Evolutionary conservation across 2,797 vertebrate genomes (phyloP).

Genomic region (Schizothorax lantsangensis): DNA sequence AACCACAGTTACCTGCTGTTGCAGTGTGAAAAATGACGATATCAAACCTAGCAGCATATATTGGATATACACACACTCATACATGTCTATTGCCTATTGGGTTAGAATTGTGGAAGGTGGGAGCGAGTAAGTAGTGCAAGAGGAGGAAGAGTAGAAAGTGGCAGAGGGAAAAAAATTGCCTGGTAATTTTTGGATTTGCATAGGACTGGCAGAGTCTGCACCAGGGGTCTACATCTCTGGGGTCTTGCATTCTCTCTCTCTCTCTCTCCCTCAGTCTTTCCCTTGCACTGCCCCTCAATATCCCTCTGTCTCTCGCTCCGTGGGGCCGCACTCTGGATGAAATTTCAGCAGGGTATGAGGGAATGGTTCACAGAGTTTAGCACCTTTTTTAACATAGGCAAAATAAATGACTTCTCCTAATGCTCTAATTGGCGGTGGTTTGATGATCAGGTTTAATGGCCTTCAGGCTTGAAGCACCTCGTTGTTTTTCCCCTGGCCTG

Average conservation of each 20-base stretch:
- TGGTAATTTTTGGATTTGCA: constrained; percentile 76
- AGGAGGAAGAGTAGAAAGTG: constrained; percentile 42
- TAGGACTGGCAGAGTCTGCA: constrained; percentile 74
- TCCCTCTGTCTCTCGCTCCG: constrained; percentile 70
- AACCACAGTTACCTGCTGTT: background rate
- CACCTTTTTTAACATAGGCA: constrained; percentile 77
- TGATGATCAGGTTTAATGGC: constrained; percentile 79
- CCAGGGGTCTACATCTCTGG: constrained; percentile 67
- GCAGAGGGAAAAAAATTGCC: constrained; percentile 46
- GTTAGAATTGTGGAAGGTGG: constrained; percentile 35
- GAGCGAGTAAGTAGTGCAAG: constrained; percentile 46
- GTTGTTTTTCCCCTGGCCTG: constrained; percentile 68
- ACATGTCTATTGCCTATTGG: constrained; percentile 1
- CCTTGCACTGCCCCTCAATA: constrained; percentile 58
- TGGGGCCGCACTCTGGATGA: constrained; percentile 76
- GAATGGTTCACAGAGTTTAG: constrained; percentile 80
- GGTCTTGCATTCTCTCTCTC: constrained; percentile 54
- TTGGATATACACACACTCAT: background rate
- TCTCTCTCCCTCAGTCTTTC: constrained; percentile 69
- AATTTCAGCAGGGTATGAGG: constrained; percentile 80
- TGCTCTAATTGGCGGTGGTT: constrained; percentile 80
- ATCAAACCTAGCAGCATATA: background rate
- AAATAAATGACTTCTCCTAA: constrained; percentile 81
- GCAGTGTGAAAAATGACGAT: background rate
- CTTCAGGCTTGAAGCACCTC: constrained; percentile 71